Evolutionary conservation across 2,797 vertebrate genomes (phyloP).

Genomic region (Natrix natrix): DNA sequence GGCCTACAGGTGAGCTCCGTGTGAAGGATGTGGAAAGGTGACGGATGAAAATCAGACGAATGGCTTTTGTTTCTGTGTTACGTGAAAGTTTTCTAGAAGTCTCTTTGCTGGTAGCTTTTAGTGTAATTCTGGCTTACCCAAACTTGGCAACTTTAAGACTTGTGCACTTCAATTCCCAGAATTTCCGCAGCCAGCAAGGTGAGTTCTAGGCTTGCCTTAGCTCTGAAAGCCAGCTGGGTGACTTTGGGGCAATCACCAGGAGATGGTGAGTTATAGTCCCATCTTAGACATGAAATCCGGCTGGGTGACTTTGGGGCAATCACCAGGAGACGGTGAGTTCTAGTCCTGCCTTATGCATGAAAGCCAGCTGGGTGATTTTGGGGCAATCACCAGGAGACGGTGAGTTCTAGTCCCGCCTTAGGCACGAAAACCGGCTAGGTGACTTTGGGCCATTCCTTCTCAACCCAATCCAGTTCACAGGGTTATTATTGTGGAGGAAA

Average conservation of each 20-base stretch:
- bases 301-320: no score
- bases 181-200: background rate
- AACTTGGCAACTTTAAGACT: background rate
- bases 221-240: background rate
- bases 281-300: no score
- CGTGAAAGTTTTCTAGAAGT: no score
- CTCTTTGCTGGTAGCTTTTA: background rate
- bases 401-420: background rate
- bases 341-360: background rate
- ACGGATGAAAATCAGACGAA: background rate
- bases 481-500: background rate
- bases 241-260: no score
- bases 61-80: background rate
- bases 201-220: background rate
- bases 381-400: no score
- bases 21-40: background rate
- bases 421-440: background rate
- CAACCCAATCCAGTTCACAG: background rate
- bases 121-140: background rate
- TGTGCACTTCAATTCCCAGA: background rate
- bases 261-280: no score
- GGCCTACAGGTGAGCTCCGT: background rate
- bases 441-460: background rate
- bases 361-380: background rate
- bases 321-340: background rate